These are phyloP conservation scores for Nycticebus coucang DNA, from an alignment of 2,113 vertebrate species.

Conservation along the genomic window DNA sequence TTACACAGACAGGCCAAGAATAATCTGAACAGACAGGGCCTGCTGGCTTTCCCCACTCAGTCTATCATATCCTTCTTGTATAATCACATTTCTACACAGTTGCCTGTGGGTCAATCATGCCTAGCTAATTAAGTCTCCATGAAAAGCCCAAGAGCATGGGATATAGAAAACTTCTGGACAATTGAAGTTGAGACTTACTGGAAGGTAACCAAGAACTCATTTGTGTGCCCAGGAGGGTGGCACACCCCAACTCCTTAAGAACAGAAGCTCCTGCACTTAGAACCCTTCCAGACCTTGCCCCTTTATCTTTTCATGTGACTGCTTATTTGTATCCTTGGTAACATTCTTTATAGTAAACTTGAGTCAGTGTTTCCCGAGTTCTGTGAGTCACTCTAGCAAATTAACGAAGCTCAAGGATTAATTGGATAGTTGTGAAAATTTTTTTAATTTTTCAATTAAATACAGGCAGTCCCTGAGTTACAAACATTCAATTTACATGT, in stretches of 20 bases:
- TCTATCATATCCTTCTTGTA: background rate
- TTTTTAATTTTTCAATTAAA: too few species aligned
- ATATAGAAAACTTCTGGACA: background rate
- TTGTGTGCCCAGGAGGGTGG: background rate
- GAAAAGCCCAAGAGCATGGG: background rate
- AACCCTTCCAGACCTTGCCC: background rate
- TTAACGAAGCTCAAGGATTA: background rate
- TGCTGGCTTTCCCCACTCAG: background rate
- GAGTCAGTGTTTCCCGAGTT: background rate
- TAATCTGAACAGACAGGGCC: background rate
- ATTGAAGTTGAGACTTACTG: background rate
- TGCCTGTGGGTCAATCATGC: too few species aligned
- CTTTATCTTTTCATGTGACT: background rate
- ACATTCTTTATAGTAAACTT: background rate
- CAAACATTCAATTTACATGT: too few species aligned
- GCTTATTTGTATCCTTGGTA: background rate
- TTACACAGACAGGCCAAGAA: background rate
- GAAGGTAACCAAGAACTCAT: background rate
- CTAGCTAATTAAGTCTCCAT: background rate
- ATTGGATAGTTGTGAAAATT: background rate
- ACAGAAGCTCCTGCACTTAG: background rate
- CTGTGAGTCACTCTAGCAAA: background rate
- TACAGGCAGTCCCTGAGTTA: too few species aligned
- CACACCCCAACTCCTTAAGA: fast-evolving
- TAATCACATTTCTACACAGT: background rate